Percentiles rank a stretch among this genome's conserved stretches.
Conservation (phyloP, 2,888 invertebrate genomes). For the Phyto melanocephala region DNA sequence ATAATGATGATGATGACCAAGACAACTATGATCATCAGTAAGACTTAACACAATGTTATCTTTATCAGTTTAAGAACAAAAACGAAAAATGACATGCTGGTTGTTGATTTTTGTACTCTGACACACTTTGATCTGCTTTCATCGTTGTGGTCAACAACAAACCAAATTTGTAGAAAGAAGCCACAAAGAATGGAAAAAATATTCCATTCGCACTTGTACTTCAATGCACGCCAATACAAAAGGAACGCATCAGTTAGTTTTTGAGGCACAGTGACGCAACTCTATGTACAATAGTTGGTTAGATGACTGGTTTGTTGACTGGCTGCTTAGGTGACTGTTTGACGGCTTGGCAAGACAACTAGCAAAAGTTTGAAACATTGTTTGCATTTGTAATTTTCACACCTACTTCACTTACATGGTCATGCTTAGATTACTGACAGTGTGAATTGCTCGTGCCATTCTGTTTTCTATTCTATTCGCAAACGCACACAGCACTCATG, state of each 20-base stretch:
- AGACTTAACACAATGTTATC: constrained; percentile 47
- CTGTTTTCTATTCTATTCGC: constrained; percentile 11
- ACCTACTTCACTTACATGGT: constrained; percentile 67
- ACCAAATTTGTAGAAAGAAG: constrained; percentile 40
- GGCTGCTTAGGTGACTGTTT: constrained; percentile 22
- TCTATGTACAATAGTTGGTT: constrained; percentile 7
- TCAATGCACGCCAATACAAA: constrained; percentile 18
- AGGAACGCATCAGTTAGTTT: constrained; percentile 24
- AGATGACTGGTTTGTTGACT: constrained; percentile 1
- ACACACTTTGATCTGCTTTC: constrained; percentile 61
- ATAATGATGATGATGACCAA: constrained; percentile 4
- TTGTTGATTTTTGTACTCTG: constrained; percentile 49
- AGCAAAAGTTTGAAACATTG: constrained; percentile 61
- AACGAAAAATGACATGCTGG: constrained; percentile 55
- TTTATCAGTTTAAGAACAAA: constrained; percentile 52
- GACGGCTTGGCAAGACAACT: constrained; percentile 45
- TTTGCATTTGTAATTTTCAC: constrained; percentile 68
- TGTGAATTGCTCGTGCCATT: constrained; percentile 64
- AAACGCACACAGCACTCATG: background rate
- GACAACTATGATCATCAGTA: background rate
- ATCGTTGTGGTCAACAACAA: constrained; percentile 50
- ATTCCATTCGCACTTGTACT: constrained; percentile 48
- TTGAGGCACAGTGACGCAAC: constrained; percentile 29
- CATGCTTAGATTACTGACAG: constrained; percentile 65
- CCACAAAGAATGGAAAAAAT: background rate